Conservation (phyloP, 2,888 invertebrate species). For the Carterocephalus palaemon region DNA sequence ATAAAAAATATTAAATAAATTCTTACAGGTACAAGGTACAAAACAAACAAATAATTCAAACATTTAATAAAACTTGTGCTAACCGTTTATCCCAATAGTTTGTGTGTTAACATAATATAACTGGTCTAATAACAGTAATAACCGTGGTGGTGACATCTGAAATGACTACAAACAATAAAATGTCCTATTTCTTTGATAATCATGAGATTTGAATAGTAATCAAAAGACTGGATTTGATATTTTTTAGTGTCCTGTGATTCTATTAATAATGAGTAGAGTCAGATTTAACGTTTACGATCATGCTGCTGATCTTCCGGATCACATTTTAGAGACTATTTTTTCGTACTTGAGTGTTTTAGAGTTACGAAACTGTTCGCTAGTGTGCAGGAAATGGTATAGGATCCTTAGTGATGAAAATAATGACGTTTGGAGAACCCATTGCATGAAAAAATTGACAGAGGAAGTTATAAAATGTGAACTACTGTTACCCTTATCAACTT, state of each 20-base stretch:
- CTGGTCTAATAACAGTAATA: too few relatives aligned
- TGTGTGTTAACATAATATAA: too few relatives aligned
- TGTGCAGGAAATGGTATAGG: conserved; percentile 95
- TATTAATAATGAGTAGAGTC: conserved; percentile 43
- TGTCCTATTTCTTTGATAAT: too few relatives aligned
- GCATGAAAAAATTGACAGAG: conserved; percentile 90
- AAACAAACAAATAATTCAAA: too few relatives aligned
- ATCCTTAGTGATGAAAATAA: conserved; percentile 95
- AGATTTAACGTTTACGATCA: conserved; percentile 68
- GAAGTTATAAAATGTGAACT: conserved; percentile 93
- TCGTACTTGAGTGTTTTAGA: conserved; percentile 93
- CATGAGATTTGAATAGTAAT: too few relatives aligned
- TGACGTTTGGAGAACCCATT: conserved; percentile 96
- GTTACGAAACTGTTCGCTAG: conserved; percentile 91
- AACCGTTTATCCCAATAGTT: too few relatives aligned
- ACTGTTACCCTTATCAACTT: conserved; percentile 91
- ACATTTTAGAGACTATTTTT: conserved; percentile 93
- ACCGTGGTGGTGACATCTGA: too few relatives aligned
- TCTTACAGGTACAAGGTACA: too few relatives aligned
- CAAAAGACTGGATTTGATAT: conserved; percentile 18
- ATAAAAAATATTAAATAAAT: too few relatives aligned
- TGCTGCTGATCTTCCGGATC: conserved; percentile 83
- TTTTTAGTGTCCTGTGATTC: too few relatives aligned
- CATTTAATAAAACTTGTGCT: too few relatives aligned
- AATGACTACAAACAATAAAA: too few relatives aligned